These are phyloP conservation scores for Catostylus mosaicus DNA, from an alignment of 30 jellyfish, hydroid and myxozoan species.

Conservation along the genomic window DNA sequence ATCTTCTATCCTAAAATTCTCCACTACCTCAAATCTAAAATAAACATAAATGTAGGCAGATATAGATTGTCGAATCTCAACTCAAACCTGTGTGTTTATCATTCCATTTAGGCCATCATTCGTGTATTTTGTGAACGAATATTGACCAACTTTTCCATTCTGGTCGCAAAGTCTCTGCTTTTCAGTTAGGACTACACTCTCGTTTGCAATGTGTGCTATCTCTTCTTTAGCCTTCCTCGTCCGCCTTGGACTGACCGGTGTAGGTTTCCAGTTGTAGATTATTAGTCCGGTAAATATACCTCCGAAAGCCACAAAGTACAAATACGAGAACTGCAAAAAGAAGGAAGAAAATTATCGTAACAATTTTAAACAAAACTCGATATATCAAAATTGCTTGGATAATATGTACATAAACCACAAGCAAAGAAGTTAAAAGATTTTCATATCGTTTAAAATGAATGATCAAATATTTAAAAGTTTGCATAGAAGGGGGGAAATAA, in stretches of 20 bases:
- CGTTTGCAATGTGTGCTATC: slow-evolving; percentile 9
- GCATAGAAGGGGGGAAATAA: too few relatives aligned
- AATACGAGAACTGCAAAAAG: slow-evolving; percentile 82
- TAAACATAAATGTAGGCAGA: too few relatives aligned
- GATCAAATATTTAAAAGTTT: too few relatives aligned
- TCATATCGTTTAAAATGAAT: too few relatives aligned
- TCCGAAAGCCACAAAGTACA: slow-evolving; percentile 93
- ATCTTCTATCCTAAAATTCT: too few relatives aligned
- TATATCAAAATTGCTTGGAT: too few relatives aligned
- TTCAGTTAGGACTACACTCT: slow-evolving; percentile 3
- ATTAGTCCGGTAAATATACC: slow-evolving; percentile 84
- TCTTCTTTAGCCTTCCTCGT: slow-evolving; percentile 57
- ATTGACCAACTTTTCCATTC: slow-evolving; percentile 22
- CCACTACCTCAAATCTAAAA: too few relatives aligned
- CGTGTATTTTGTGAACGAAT: slow-evolving; percentile 12
- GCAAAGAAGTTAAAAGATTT: too few relatives aligned
- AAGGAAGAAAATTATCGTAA: neutral
- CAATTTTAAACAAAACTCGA: too few relatives aligned
- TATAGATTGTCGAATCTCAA: too few relatives aligned
- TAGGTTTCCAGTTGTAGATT: slow-evolving; percentile 80
- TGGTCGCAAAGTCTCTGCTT: slow-evolving; percentile 23
- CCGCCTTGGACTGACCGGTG: slow-evolving; percentile 86
- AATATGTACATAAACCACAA: too few relatives aligned
- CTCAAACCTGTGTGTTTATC: slow-evolving; percentile 38
- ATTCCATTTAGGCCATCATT: slow-evolving; percentile 15